phyloP scores from a whole-genome alignment of 2,888 invertebrate genomes.

The Sinelater perroti region DNA sequence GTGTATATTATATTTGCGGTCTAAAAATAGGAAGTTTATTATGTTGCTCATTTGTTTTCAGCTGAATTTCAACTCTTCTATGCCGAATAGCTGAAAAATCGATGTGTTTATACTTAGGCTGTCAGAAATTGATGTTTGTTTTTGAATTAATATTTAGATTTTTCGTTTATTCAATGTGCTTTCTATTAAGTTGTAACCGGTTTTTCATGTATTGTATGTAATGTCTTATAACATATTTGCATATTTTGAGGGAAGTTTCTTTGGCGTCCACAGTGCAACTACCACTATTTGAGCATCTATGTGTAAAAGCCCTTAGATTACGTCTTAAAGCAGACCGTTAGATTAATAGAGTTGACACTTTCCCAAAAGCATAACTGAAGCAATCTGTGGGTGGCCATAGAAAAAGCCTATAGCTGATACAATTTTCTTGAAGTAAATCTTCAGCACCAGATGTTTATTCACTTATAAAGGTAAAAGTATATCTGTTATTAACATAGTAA shows the following conservation, averaged over 20 bases:
- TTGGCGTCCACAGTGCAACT: constrained; percentile 19
- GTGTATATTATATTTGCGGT: constrained; percentile 19
- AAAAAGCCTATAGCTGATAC: constrained; percentile 25
- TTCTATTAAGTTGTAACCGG: constrained; percentile 35
- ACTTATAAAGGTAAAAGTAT: constrained; percentile 42
- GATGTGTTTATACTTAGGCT: constrained; percentile 28
- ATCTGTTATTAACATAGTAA: constrained; percentile 53
- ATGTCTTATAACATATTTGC: constrained; percentile 34
- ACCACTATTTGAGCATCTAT: no score
- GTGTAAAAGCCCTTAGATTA: no score
- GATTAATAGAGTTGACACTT: background rate
- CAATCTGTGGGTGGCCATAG: constrained; percentile 19
- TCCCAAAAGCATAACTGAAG: background rate
- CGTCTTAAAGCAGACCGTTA: background rate
- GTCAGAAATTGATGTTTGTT: constrained; percentile 24
- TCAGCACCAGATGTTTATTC: constrained; percentile 35
- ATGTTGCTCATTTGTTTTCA: background rate
- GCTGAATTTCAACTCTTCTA: background rate
- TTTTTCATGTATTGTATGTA: constrained; percentile 37
- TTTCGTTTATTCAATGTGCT: constrained; percentile 30
- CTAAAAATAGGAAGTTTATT: constrained; percentile 21
- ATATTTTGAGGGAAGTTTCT: constrained; percentile 28
- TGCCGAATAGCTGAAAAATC: background rate
- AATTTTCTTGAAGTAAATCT: constrained; percentile 33
- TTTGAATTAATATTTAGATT: constrained; percentile 25